phyloP scores from a whole-genome alignment of 2,888 invertebrate genomes.

The Campopleginae sp. region DNA sequence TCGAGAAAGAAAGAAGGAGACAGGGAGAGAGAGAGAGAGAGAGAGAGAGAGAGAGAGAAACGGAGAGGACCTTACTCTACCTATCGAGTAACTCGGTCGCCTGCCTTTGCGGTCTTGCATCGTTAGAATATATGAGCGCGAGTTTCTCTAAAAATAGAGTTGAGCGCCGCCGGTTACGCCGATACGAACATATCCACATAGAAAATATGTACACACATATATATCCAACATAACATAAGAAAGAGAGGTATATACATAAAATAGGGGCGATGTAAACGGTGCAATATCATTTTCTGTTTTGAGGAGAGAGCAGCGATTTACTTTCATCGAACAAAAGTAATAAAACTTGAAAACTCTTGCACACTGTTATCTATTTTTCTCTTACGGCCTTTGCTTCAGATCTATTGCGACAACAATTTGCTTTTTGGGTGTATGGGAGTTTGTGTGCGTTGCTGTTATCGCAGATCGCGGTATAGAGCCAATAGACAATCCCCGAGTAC shows the following conservation, averaged over 20 bases:
- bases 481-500: neutral
- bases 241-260: neutral
- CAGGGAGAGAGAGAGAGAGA: neutral
- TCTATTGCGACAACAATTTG: neutral
- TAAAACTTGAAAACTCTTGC: neutral
- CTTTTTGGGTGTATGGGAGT: neutral
- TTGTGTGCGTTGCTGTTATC: slow-evolving; percentile 35
- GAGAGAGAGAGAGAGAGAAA: slow-evolving; percentile 1
- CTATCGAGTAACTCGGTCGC: slow-evolving; percentile 77
- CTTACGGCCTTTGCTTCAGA: neutral
- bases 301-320: slow-evolving; percentile 52
- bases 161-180: slow-evolving; percentile 73
- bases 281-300: slow-evolving; percentile 59
- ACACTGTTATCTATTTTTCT: neutral
- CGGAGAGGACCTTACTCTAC: slow-evolving; percentile 42
- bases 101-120: slow-evolving; percentile 76
- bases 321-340: slow-evolving; percentile 5
- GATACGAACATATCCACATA: slow-evolving; percentile 44
- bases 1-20: neutral
- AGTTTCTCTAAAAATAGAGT: slow-evolving; percentile 74
- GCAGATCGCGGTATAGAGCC: slow-evolving; percentile 6
- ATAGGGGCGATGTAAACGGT: slow-evolving; percentile 53
- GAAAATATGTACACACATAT: neutral
- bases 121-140: slow-evolving; percentile 73
- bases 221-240: neutral